Percentiles rank a stretch among this genome's conserved stretches.
These are phyloP conservation scores for Galerucella pusilla DNA, from an alignment of 2,888 invertebrate genomes.

Conservation along the genomic window DNA sequence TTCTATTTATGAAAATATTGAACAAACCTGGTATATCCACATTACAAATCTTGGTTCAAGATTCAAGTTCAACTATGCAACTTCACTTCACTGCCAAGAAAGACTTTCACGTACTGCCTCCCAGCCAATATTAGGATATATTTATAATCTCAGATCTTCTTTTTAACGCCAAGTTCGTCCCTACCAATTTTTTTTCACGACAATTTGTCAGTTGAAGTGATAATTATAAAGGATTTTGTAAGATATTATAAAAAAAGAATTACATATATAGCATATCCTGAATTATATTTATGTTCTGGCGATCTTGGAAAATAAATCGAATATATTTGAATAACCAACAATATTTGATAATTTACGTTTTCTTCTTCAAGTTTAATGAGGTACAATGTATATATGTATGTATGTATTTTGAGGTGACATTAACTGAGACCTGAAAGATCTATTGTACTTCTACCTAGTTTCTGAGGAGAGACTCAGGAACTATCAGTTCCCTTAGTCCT, in stretches of 20 bases:
- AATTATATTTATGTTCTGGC: too few species aligned
- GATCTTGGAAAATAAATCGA: too few species aligned
- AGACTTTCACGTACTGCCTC: constrained; percentile 58
- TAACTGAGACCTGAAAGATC: too few species aligned
- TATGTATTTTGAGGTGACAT: too few species aligned
- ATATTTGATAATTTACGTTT: too few species aligned
- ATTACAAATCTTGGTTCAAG: constrained; percentile 37
- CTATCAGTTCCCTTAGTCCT: too few species aligned
- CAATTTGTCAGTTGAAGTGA: background rate
- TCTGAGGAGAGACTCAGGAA: too few species aligned
- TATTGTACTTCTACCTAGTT: too few species aligned
- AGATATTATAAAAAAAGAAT: background rate
- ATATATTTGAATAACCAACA: too few species aligned
- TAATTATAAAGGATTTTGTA: background rate
- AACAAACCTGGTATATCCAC: constrained; percentile 50
- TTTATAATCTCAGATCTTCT: constrained; percentile 57
- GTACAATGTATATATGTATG: too few species aligned
- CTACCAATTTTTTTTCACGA: constrained; percentile 41
- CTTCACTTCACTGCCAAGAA: constrained; percentile 48
- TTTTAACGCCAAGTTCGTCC: constrained; percentile 36
- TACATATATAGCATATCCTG: too few species aligned
- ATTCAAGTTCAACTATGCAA: constrained; percentile 52
- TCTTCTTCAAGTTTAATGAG: too few species aligned
- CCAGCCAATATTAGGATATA: constrained; percentile 55
- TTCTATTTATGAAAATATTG: constrained; percentile 13